Conservation (phyloP, 2,113 vertebrate genomes). For the Lucifuga dentata region DNA sequence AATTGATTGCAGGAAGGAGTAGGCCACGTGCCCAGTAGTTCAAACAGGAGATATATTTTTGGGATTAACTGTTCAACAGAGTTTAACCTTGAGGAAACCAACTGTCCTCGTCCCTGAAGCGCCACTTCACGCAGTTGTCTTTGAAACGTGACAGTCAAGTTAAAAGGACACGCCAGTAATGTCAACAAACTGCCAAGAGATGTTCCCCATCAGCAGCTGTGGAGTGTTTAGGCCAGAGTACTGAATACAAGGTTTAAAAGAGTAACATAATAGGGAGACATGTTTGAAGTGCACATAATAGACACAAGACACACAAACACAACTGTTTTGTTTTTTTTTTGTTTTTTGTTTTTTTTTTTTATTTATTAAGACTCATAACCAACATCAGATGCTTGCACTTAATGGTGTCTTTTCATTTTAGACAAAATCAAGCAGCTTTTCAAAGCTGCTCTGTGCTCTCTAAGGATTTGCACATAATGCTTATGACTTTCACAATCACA, state of each 20-base stretch:
- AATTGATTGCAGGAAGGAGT: conserved; percentile 79
- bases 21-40: conserved; percentile 45
- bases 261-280: background rate
- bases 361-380: conserved; percentile 28
- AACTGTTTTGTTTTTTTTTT: too few relatives aligned
- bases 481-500: conserved; percentile 12
- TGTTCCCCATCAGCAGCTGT: conserved; percentile 6
- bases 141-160: conserved; percentile 21
- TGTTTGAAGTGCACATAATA: conserved; percentile 46
- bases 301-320: conserved; percentile 24
- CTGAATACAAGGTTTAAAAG: too few relatives aligned
- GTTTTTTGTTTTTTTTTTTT: too few relatives aligned
- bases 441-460: background rate
- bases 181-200: conserved; percentile 24
- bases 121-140: conserved; percentile 36
- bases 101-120: conserved; percentile 31
- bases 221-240: conserved; percentile 22
- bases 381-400: background rate
- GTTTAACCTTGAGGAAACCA: conserved; percentile 67
- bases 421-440: background rate
- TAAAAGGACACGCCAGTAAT: conserved; percentile 24
- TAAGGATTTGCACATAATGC: conserved; percentile 19
- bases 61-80: conserved; percentile 68
- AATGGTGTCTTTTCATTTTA: background rate
- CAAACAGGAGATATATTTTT: conserved; percentile 69